Evolutionary conservation across 2,797 vertebrate species (phyloP).

Genomic region (Liparis tanakae): DNA sequence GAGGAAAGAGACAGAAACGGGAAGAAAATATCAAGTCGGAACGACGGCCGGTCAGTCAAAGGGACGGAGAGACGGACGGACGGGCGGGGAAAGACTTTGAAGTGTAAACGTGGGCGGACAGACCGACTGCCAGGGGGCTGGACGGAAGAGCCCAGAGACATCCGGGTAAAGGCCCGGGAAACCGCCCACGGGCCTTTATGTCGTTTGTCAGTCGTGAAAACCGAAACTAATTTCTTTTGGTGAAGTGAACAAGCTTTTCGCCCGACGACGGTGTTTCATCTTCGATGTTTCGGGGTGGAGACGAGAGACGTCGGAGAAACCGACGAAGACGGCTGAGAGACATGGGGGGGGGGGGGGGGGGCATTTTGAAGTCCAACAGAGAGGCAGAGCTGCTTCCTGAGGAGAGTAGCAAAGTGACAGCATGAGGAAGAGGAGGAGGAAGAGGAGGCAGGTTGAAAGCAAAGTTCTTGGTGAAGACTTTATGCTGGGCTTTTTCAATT

Average conservation of each 20-base stretch:
- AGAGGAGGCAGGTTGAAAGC: not conserved
- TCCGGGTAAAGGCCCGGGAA: not conserved
- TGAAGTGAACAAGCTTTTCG: not conserved
- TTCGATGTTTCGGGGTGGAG: not conserved
- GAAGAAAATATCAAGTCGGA: constrained; percentile 44
- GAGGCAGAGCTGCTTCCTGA: constrained; percentile 26
- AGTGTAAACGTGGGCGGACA: constrained; percentile 1
- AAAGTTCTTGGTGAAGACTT: not conserved
- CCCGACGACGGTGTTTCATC: not conserved
- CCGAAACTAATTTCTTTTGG: too few relatives aligned
- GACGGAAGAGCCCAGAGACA: constrained; percentile 5
- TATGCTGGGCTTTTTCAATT: too few relatives aligned
- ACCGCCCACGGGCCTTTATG: not conserved
- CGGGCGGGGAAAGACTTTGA: constrained; percentile 6
- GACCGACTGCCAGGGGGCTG: constrained; percentile 10
- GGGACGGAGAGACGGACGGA: constrained; percentile 46
- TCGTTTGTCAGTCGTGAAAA: too few relatives aligned
- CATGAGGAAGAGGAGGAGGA: constrained; percentile 3
- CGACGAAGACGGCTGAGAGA: not conserved
- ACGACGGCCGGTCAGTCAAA: constrained; percentile 48
- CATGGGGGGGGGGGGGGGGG: not conserved
- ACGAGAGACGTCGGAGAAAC: not conserved
- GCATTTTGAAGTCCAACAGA: constrained; percentile 3
- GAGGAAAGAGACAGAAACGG: constrained; percentile 61
- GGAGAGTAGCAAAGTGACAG: constrained; percentile 1